Evolutionary conservation across 2,888 invertebrate genomes (phyloP).

Genomic region (Hermaeophaga mercurialis): DNA sequence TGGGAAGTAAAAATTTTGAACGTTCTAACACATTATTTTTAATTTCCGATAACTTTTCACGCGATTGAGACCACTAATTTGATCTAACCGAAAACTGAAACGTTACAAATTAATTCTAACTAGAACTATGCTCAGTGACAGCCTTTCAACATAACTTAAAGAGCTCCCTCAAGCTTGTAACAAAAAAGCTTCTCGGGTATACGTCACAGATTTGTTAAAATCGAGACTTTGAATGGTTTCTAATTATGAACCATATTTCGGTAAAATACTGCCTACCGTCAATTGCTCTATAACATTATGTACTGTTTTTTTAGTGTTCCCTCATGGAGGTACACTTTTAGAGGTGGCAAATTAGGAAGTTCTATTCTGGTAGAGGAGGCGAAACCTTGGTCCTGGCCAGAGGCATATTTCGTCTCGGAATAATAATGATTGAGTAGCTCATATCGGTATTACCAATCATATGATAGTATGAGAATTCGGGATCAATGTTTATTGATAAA

Average conservation of each 20-base stretch:
- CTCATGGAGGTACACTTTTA: conserved; percentile 68
- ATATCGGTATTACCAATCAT: conserved; percentile 54
- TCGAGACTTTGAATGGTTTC: conserved; percentile 12
- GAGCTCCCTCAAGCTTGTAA: no score
- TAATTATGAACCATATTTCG: conserved; percentile 48
- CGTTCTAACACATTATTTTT: no score
- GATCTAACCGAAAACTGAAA: no score
- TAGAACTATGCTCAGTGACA: no score
- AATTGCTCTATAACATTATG: conserved; percentile 46
- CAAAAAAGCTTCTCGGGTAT: no score
- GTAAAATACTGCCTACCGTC: conserved; percentile 47
- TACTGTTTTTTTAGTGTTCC: conserved; percentile 44
- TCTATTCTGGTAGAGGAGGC: conserved; percentile 81
- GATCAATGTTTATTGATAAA: conserved; percentile 67
- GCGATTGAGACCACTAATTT: no score
- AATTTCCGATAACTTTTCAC: no score
- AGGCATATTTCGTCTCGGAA: conserved; percentile 57
- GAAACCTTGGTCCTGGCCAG: conserved; percentile 70
- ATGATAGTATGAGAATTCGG: conserved; percentile 58
- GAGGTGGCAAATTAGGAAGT: conserved; percentile 78
- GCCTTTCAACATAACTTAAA: no score
- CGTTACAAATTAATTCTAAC: no score
- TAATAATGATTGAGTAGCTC: conserved; percentile 57
- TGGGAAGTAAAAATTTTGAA: no score
- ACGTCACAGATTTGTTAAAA: no score